These are phyloP conservation scores for Hiodon alosoides DNA, from an alignment of 2,113 vertebrate genomes.

Conservation along the genomic window DNA sequence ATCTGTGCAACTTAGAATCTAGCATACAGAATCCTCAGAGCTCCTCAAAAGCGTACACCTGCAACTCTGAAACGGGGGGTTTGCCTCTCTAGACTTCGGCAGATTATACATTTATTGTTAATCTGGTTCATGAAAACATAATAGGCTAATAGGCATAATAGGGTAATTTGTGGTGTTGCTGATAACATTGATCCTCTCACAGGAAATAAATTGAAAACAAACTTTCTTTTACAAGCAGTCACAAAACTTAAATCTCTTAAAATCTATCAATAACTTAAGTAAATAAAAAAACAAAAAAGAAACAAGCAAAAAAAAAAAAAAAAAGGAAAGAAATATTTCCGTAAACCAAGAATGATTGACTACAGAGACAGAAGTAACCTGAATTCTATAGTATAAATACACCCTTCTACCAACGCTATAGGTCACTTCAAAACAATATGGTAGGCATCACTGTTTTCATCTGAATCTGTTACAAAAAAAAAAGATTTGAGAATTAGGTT, in stretches of 20 bases:
- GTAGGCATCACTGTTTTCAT: constrained; percentile 78
- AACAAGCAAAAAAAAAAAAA: not conserved
- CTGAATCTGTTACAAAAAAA: constrained; percentile 43
- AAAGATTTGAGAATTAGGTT: not conserved
- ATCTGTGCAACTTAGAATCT: not conserved
- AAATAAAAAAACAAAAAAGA: not conserved
- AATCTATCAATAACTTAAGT: not conserved
- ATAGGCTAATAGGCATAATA: not conserved
- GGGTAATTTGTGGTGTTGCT: not conserved
- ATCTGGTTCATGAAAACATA: not conserved
- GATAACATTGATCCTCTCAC: not conserved
- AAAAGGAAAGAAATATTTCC: not conserved
- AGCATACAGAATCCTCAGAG: not conserved
- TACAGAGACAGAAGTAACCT: not conserved
- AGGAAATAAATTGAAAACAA: not conserved
- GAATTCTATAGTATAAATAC: not conserved
- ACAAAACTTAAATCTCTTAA: not conserved
- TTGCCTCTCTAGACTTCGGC: not conserved
- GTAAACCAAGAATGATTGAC: not conserved
- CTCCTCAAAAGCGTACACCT: not conserved
- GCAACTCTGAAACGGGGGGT: no score
- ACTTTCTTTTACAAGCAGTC: not conserved
- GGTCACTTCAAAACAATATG: constrained; percentile 81
- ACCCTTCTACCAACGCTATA: not conserved
- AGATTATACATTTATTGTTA: not conserved